Conservation (phyloP, 1,140 invertebrate genomes). For the Sarcophaga peregrina region DNA sequence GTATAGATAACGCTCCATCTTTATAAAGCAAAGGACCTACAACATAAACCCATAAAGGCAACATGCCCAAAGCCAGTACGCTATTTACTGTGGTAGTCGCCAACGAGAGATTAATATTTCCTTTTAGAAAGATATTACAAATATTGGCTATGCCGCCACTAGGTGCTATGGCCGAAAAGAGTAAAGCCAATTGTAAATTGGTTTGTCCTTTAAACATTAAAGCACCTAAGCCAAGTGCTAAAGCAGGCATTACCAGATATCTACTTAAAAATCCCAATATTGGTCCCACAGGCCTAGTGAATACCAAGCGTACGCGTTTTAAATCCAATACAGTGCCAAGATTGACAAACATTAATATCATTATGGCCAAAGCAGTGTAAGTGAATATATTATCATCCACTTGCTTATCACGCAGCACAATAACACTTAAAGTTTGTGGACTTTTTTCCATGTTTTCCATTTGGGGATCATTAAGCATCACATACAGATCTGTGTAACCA, state of each 20-base stretch:
- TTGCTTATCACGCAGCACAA: conserved; percentile 45
- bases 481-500: conserved; percentile 48
- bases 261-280: conserved; percentile 49
- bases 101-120: conserved; percentile 54
- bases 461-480: conserved; percentile 43
- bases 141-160: conserved; percentile 55
- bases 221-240: conserved; percentile 50
- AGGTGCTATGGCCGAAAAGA: conserved; percentile 54
- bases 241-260: conserved; percentile 50
- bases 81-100: conserved; percentile 54
- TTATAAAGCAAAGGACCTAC: conserved; percentile 48
- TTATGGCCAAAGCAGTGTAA: conserved; percentile 48
- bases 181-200: conserved; percentile 52
- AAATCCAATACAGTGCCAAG: conserved; percentile 92
- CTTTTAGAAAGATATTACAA: conserved; percentile 54
- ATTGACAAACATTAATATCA: conserved; percentile 83
- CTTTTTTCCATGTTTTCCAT: conserved; percentile 7
- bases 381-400: conserved; percentile 52
- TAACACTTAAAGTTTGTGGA: conserved; percentile 34
- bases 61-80: conserved; percentile 51
- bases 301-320: conserved; percentile 74
- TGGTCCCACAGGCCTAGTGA: conserved; percentile 75
- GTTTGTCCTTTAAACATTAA: conserved; percentile 44
- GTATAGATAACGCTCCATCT: conserved; percentile 47
- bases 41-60: conserved; percentile 52